Evolutionary conservation across 2,888 invertebrate genomes (phyloP).

Genomic region (Protodeltote pygarga): DNA sequence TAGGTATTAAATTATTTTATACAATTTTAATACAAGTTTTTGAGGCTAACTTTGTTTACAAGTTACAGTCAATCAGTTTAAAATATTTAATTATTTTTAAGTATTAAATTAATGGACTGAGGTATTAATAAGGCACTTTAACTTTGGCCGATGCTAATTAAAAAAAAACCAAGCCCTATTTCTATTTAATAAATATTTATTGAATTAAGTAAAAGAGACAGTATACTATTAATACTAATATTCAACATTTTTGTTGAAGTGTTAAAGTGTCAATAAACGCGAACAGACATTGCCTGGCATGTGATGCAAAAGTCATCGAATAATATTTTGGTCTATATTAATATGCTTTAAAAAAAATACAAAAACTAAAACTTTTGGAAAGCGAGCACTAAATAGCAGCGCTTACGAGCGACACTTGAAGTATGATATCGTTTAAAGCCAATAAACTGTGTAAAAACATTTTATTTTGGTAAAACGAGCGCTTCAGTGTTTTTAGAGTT

Average conservation of each 20-base stretch:
- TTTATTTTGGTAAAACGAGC: too few relatives aligned
- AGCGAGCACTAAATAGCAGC: too few relatives aligned
- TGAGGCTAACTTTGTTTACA: constrained; percentile 47
- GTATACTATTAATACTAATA: constrained; percentile 11
- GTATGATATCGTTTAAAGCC: too few relatives aligned
- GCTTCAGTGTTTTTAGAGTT: too few relatives aligned
- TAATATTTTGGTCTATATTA: too few relatives aligned
- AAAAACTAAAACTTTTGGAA: too few relatives aligned
- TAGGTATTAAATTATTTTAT: constrained; percentile 4
- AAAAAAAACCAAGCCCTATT: background rate
- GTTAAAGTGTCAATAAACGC: constrained; percentile 17
- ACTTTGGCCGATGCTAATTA: background rate
- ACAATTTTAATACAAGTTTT: constrained; percentile 3
- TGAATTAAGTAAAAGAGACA: background rate
- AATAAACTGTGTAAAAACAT: too few relatives aligned
- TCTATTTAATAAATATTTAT: too few relatives aligned
- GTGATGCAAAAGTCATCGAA: too few relatives aligned
- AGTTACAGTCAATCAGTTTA: constrained; percentile 42
- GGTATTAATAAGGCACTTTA: constrained; percentile 26
- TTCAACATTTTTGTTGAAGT: constrained; percentile 2
- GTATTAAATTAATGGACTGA: constrained; percentile 39
- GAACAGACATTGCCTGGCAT: too few relatives aligned
- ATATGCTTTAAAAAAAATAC: too few relatives aligned
- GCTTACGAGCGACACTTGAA: too few relatives aligned
- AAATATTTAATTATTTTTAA: constrained; percentile 49